These are phyloP conservation scores for Elymnias hypermnestra DNA, from an alignment of 1,140 invertebrate genomes.

Conservation along the genomic window DNA sequence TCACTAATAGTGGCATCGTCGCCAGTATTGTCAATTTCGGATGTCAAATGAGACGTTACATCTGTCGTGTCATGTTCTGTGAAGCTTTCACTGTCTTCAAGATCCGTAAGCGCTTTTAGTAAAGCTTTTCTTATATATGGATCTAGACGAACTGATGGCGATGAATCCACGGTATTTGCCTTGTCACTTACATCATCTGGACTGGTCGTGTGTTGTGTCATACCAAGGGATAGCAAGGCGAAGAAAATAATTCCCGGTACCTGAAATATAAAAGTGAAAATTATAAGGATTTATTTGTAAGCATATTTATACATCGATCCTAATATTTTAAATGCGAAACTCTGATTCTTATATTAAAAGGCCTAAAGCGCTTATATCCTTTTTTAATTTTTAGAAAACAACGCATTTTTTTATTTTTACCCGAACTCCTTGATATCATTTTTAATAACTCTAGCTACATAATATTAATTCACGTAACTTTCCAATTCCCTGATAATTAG, in stretches of 20 bases:
- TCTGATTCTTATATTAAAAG: too few species aligned
- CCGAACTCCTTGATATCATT: too few species aligned
- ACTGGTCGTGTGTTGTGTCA: slow-evolving; percentile 53
- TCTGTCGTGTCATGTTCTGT: slow-evolving; percentile 39
- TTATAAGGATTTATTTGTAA: too few species aligned
- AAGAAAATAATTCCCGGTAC: slow-evolving; percentile 36
- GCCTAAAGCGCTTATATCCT: too few species aligned
- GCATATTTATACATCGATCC: too few species aligned
- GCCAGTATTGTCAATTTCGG: slow-evolving; percentile 36
- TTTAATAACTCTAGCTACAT: too few species aligned
- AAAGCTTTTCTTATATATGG: slow-evolving; percentile 82
- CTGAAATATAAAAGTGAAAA: slow-evolving; percentile 31
- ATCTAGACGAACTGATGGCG: slow-evolving; percentile 68
- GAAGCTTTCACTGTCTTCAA: slow-evolving; percentile 76
- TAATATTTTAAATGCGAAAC: too few species aligned
- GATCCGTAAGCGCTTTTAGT: slow-evolving; percentile 81
- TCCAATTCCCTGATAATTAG: too few species aligned
- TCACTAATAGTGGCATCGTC: slow-evolving; percentile 32
- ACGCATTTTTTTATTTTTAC: too few species aligned
- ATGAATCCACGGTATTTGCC: slow-evolving; percentile 59
- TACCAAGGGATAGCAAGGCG: slow-evolving; percentile 26
- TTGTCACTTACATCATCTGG: slow-evolving; percentile 50
- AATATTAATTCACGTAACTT: too few species aligned
- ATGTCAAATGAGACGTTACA: slow-evolving; percentile 36
- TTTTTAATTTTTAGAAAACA: too few species aligned